A percentile compares a stretch with the other conserved stretches of the same genome.
phyloP scores from a whole-genome alignment of 1,140 invertebrate genomes.

The Neomicropteryx cornuta region DNA sequence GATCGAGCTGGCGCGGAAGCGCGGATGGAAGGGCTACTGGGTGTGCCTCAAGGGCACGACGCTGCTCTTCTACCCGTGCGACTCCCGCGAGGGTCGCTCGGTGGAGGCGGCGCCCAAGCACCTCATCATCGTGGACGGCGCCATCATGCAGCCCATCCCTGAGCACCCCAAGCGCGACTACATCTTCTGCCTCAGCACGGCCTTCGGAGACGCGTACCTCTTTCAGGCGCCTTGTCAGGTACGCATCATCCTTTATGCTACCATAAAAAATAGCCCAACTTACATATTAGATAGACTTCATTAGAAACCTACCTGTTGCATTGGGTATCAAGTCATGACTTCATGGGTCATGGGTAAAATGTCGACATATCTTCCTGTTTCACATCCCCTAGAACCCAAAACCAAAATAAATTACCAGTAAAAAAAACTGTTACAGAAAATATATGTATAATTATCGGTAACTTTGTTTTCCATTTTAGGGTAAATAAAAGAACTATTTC shows the following conservation, averaged over 20 bases:
- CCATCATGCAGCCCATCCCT: conserved; percentile 96
- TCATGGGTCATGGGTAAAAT: not conserved
- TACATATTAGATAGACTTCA: no score
- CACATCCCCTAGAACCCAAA: no score
- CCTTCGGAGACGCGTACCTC: conserved; percentile 94
- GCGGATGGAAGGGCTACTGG: conserved; percentile 98
- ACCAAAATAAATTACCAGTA: not conserved
- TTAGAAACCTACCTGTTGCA: no score
- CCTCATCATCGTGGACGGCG: conserved; percentile 93
- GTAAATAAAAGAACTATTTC: no score
- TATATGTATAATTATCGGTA: no score
- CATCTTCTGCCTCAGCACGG: conserved; percentile 95
- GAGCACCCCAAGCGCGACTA: conserved; percentile 96
- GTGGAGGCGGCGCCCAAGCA: conserved; percentile 90
- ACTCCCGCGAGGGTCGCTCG: conserved; percentile 79
- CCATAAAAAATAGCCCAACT: not conserved
- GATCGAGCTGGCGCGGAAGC: conserved; percentile 87
- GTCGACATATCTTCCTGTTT: no score
- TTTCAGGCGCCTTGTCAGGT: conserved; percentile 83
- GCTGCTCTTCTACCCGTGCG: conserved; percentile 91
- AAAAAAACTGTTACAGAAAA: not conserved
- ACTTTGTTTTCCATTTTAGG: no score
- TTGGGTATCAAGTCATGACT: not conserved
- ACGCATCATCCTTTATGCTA: conserved; percentile 14
- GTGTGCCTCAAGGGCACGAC: conserved; percentile 96